Evolutionary conservation across 2,113 vertebrate genomes (phyloP).

Genomic region (Muntiacus reevesi): DNA sequence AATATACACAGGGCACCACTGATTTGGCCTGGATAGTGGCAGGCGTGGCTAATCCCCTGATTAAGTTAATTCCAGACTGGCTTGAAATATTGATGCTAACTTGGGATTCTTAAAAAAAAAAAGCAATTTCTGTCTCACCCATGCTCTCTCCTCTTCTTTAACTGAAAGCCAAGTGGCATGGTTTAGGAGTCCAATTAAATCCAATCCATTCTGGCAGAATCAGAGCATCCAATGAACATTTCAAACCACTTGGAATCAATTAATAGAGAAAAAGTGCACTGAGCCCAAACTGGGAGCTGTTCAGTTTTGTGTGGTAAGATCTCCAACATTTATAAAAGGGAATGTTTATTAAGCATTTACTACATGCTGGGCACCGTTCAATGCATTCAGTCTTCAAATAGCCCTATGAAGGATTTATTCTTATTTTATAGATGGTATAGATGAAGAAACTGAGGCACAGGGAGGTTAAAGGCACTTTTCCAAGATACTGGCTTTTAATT

Average conservation of each 20-base stretch:
- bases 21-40: not conserved
- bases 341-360: not conserved
- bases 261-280: not conserved
- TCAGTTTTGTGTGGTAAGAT: not conserved
- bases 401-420: not conserved
- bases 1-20: not conserved
- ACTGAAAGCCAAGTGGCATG: not conserved
- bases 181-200: not conserved
- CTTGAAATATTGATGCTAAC: not conserved
- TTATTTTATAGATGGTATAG: not conserved
- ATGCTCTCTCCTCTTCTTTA: not conserved
- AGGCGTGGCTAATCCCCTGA: not conserved
- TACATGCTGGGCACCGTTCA: too few relatives aligned
- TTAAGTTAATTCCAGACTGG: not conserved
- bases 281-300: not conserved
- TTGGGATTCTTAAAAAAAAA: not conserved
- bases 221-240: not conserved
- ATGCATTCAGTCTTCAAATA: not conserved
- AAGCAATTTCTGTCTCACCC: not conserved
- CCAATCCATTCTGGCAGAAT: not conserved
- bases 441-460: not conserved
- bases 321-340: not conserved
- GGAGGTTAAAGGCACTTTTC: not conserved
- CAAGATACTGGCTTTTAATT: not conserved
- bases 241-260: not conserved